Evolutionary conservation across 2,113 vertebrate species (phyloP).

Genomic region (Rhipidura dahli): DNA sequence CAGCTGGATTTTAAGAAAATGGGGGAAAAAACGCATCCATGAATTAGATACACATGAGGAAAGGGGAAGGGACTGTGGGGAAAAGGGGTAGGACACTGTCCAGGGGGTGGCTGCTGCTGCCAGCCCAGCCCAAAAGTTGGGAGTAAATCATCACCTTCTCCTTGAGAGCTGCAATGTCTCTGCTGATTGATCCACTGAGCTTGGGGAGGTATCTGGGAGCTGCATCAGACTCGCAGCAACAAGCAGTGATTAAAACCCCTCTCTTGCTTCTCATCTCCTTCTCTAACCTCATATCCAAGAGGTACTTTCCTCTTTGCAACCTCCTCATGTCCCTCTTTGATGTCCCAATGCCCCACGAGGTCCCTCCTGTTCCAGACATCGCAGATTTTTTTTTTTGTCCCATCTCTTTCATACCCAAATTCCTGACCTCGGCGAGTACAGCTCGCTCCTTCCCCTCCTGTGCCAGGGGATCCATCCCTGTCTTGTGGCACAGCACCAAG

Average conservation of each 20-base stretch:
- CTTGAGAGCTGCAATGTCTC: not conserved
- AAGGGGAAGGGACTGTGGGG: not conserved
- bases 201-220: not conserved
- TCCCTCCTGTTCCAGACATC: not conserved
- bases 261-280: not conserved
- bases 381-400: not conserved
- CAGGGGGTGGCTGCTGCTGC: not conserved
- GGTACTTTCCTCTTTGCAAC: not conserved
- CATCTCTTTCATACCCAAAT: not conserved
- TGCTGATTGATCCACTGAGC: not conserved
- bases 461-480: not conserved
- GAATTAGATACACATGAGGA: not conserved
- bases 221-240: fast-evolving
- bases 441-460: not conserved
- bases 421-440: fast-evolving
- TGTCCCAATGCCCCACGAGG: not conserved
- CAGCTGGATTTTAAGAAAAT: not conserved
- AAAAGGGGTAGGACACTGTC: not conserved
- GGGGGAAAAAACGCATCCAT: not conserved
- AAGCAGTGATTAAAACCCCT: not conserved
- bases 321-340: not conserved
- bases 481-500: not conserved
- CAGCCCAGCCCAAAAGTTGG: not conserved
- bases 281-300: not conserved
- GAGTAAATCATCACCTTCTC: not conserved